Percentiles rank a stretch among this genome's conserved stretches.
phyloP scores from a whole-genome alignment of 2,113 vertebrate genomes.

The Nymphicus hollandicus region DNA sequence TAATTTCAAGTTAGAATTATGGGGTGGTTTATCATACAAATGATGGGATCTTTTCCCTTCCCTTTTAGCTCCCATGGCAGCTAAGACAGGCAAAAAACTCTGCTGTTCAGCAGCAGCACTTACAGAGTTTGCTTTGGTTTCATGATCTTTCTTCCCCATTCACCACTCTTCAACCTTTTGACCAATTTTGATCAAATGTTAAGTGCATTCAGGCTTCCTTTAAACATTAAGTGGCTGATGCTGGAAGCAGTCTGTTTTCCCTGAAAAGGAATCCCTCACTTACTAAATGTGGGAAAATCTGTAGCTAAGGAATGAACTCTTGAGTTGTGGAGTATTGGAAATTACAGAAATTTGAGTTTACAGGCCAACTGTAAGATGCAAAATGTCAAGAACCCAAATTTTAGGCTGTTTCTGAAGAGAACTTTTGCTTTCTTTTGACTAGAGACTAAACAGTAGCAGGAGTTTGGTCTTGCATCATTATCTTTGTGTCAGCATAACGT shows the following conservation, averaged over 20 bases:
- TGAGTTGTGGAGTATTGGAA: background rate
- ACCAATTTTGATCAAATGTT: background rate
- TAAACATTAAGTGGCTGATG: background rate
- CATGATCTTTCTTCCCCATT: background rate
- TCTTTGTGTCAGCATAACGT: background rate
- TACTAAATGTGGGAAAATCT: background rate
- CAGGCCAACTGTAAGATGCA: background rate
- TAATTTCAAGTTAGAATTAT: background rate
- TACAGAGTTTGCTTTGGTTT: background rate
- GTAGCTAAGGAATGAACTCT: background rate
- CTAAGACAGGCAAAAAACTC: background rate
- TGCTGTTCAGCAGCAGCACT: background rate
- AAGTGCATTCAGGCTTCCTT: background rate
- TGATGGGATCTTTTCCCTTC: background rate
- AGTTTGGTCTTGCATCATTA: background rate
- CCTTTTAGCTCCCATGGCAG: background rate
- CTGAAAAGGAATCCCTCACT: background rate
- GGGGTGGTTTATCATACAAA: background rate
- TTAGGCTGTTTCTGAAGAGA: background rate
- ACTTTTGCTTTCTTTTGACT: background rate
- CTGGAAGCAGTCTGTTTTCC: background rate
- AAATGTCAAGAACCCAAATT: background rate
- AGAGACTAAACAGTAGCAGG: background rate
- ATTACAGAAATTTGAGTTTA: background rate
- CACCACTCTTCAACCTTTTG: background rate